Base-by-base conservation (phyloP, 2,113 vertebrate genomes). In the Chamaetylas fuelleborni region DNA sequence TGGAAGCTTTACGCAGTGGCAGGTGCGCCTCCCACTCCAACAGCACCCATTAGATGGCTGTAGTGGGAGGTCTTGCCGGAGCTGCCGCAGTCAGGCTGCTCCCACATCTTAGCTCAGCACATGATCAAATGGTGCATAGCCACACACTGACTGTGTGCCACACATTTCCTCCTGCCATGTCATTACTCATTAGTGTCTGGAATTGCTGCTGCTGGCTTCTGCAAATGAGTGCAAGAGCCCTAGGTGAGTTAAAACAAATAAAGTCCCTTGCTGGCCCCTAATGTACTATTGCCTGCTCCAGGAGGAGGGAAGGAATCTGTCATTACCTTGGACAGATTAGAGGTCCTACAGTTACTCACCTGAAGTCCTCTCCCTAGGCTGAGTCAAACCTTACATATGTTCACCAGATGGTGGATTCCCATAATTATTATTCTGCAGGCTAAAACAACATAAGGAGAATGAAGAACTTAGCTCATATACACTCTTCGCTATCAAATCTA, bases 171-270 rank as follows among this genome's bases (percentile, higher is more conserved):
- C 82, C 79, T 94, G 69, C 92, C 82, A 50, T 80, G 90, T 86
- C 95, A 77, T 88, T 88, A 73, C 54, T 95, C 82, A 51, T 93
- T 88, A 93, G 74, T 1, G 45, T 86, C 88, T 94, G 71, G 58
- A 88, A 86, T n/a, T 80, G 60, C 76, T 93, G 82, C 86, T 0
- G 3, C 82, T 90, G 71, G 67, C 82, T 94, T 69, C 88, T 6
- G 4, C 72, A 82, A 93, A 88, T 93, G 90, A 93, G 82, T 72
- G 81, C 57, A 47, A 73, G 58, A 86, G 47, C 64, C 54, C 64
- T 66, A 38, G 71, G 64, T 88, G 86, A 74, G 76, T 90, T 90
- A 80, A 93, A 94, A 88, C 54, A 96, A 94, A 88, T 77, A 86
- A 86, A 88, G 51, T n/a, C 51, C 77, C 67, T 93, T 81, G 67